Conservation (phyloP, 2,797 vertebrate species). For the Eutrigla gurnardus region DNA sequence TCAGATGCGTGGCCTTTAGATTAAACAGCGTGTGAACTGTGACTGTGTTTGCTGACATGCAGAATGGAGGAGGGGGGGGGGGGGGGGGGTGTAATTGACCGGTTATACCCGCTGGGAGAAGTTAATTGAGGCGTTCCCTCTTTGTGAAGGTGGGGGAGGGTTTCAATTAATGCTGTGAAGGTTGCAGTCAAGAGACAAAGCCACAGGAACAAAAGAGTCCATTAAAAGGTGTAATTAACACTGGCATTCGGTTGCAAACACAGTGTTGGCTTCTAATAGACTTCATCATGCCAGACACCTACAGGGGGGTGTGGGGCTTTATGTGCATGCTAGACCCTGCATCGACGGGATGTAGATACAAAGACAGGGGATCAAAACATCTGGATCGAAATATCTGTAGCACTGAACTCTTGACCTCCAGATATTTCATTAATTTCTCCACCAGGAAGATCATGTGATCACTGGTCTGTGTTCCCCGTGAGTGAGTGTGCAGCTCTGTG, state of each 20-base stretch:
- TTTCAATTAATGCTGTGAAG: slow-evolving; percentile 80
- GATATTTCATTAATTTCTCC: neutral
- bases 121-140: slow-evolving; percentile 77
- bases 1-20: slow-evolving; percentile 46
- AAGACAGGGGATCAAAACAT: neutral
- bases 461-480: too few relatives aligned
- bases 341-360: neutral
- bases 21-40: slow-evolving; percentile 51
- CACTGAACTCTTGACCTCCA: neutral
- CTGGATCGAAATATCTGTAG: neutral
- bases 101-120: slow-evolving; percentile 65
- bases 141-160: slow-evolving; percentile 64
- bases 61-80: slow-evolving; percentile 6
- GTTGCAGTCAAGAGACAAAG: slow-evolving; percentile 66
- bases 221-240: slow-evolving; percentile 77
- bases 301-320: slow-evolving; percentile 27
- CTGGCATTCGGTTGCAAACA: slow-evolving; percentile 63
- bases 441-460: too few relatives aligned
- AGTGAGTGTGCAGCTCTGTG: too few relatives aligned
- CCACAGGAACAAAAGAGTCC: slow-evolving; percentile 68
- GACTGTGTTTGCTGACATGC: slow-evolving; percentile 67
- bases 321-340: neutral
- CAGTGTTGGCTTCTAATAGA: slow-evolving; percentile 53
- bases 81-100: slow-evolving; percentile 68
- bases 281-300: slow-evolving; percentile 49